A percentile compares a stretch with the other conserved stretches of the same genome.
Evolutionary conservation across 1,140 invertebrate genomes (phyloP).

Genomic region (Hylyphantes graminicola): DNA sequence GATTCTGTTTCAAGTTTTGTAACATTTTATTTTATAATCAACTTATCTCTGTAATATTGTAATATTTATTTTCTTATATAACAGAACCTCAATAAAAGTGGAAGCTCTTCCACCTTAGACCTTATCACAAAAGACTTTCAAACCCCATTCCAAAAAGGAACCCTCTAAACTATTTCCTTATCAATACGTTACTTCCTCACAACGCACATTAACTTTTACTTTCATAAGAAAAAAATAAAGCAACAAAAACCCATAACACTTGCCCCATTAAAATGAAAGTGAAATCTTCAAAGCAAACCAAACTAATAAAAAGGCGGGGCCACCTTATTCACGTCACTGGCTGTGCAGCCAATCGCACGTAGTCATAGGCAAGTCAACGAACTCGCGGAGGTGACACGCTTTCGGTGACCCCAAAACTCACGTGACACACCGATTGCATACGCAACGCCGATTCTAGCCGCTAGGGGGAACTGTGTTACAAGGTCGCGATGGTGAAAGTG

Average conservation of each 20-base stretch:
- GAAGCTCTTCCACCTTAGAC: too few relatives aligned
- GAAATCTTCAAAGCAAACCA: background rate
- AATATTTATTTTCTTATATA: too few relatives aligned
- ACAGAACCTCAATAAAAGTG: too few relatives aligned
- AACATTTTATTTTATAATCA: too few relatives aligned
- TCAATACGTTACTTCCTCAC: too few relatives aligned
- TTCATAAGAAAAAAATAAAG: too few relatives aligned
- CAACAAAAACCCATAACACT: background rate
- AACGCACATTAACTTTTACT: too few relatives aligned
- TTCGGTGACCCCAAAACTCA: slow-evolving; percentile 58
- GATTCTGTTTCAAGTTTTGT: too few relatives aligned
- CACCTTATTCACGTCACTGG: slow-evolving; percentile 3
- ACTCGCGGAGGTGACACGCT: slow-evolving; percentile 50
- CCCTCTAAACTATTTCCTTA: too few relatives aligned
- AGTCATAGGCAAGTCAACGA: slow-evolving; percentile 30
- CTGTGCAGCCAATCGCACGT: slow-evolving; percentile 9
- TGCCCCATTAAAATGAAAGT: background rate
- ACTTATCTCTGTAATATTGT: too few relatives aligned
- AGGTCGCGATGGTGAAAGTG: slow-evolving; percentile 56
- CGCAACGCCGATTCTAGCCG: slow-evolving; percentile 51
- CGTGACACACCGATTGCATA: slow-evolving; percentile 45
- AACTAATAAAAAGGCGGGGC: slow-evolving; percentile 6
- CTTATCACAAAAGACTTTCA: too few relatives aligned
- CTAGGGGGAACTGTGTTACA: slow-evolving; percentile 49
- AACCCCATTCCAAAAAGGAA: too few relatives aligned